phyloP scores from a whole-genome alignment of 92 coral and sea anemone genomes.

The Diadumene lineata region DNA sequence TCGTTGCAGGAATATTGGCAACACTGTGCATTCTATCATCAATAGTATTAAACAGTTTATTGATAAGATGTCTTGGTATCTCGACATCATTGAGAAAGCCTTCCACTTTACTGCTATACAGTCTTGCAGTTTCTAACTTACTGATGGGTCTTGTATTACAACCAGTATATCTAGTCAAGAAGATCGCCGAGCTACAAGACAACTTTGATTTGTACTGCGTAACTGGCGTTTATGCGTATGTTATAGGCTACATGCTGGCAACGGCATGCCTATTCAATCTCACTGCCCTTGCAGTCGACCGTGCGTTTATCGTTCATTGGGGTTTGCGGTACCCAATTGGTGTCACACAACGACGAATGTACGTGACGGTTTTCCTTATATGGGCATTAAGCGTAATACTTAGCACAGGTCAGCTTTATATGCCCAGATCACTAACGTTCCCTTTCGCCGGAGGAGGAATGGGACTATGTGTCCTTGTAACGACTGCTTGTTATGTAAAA shows the following conservation, averaged over 20 bases:
- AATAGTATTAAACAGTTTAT: constrained; percentile 1
- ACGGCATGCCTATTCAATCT: constrained; percentile 9
- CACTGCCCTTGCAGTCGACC: constrained; percentile 24
- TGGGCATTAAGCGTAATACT: constrained; percentile 11
- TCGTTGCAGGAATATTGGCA: background rate
- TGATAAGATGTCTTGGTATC: background rate
- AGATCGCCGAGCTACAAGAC: constrained; percentile 12
- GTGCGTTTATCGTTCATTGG: constrained; percentile 11
- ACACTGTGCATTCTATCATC: constrained; percentile 7
- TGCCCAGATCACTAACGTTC: constrained; percentile 14
- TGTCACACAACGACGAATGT: constrained; percentile 13
- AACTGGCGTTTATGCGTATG: background rate
- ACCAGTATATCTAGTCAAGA: constrained; percentile 19
- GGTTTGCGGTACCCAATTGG: constrained; percentile 7
- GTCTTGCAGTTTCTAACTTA: constrained; percentile 15
- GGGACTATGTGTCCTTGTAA: constrained; percentile 13
- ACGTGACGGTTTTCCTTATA: constrained; percentile 1
- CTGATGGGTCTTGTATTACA: background rate
- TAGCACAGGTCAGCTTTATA: constrained; percentile 7
- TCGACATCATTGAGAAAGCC: constrained; percentile 21
- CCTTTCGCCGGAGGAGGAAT: constrained; percentile 4
- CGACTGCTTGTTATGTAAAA: constrained; percentile 14
- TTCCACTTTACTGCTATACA: constrained; percentile 20
- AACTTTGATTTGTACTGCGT: constrained; percentile 17
- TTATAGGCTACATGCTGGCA: constrained; percentile 1